Conservation (phyloP, 1,140 invertebrate species). For the Drosophila santomea region DNA sequence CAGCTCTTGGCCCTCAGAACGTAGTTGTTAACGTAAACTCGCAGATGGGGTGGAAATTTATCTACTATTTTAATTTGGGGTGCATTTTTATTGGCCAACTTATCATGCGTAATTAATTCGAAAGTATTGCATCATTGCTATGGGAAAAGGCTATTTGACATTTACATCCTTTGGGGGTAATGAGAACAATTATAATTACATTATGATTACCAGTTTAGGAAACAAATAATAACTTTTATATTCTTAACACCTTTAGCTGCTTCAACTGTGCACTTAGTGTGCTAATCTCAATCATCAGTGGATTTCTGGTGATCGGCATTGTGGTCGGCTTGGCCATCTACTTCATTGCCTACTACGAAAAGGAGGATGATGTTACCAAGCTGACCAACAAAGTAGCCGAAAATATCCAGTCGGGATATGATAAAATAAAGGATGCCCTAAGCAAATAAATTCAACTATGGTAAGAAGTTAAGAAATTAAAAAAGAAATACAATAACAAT, state of each 20-base stretch:
- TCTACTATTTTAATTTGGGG: slow-evolving; percentile 24
- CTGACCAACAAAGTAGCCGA: slow-evolving; percentile 51
- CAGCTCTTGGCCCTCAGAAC: slow-evolving; percentile 29
- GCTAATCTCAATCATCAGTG: slow-evolving; percentile 68
- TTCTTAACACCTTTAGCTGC: slow-evolving; percentile 55
- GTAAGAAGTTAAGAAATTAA: neutral
- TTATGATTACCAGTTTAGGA: neutral
- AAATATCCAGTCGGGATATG: slow-evolving; percentile 36
- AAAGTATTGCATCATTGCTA: slow-evolving; percentile 13
- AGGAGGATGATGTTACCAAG: slow-evolving; percentile 55
- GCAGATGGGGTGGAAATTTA: slow-evolving; percentile 17
- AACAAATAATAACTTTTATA: neutral
- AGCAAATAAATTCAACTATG: slow-evolving; percentile 13
- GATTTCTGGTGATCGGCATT: slow-evolving; percentile 71
- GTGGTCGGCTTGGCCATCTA: slow-evolving; percentile 68
- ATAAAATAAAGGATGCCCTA: slow-evolving; percentile 58
- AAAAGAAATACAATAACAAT: no score
- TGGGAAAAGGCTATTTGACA: neutral
- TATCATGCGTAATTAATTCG: slow-evolving; percentile 38
- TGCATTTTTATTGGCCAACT: slow-evolving; percentile 37
- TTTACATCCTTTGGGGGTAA: neutral
- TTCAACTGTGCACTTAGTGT: slow-evolving; percentile 75
- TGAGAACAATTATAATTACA: neutral
- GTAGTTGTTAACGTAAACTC: slow-evolving; percentile 2
- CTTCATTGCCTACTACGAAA: slow-evolving; percentile 67